Evolutionary conservation across 2,888 invertebrate species (phyloP), one percentile per base, ranked within the genome.

Genomic region (Stomorhina lunata): DNA sequence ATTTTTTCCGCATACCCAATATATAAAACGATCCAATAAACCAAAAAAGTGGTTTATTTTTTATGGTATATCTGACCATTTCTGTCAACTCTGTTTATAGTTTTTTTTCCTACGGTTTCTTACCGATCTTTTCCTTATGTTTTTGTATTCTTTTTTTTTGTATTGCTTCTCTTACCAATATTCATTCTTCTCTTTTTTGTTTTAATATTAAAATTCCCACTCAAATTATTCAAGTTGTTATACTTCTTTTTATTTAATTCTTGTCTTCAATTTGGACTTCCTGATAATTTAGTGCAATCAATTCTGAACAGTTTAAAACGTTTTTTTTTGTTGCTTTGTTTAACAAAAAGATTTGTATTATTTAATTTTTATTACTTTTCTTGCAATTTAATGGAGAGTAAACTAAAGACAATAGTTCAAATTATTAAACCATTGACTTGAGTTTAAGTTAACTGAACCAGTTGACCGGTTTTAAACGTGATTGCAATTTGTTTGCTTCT

Each of bases 201-300:
- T 53, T 40, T 43, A 20, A 37, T 32, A 34, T 63, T n/a, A 45
- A 32, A 50, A 63, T 78, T 71, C 77, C 77, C 69, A 77, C 77
- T 69, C 69, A 53, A 61, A 69, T 61, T 53, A 15, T 63, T 78
- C 53, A 63, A 73, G 73, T 43, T 63, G 73, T 73, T 43, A 32
- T 65, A 55, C 22, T 45, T 53, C 45, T 71, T 71, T 45, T n/a
- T 34, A 15, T 50, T 57, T n/a, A n/a, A n/a, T n/a, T 27, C 27
- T 43, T 50, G 25, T 65, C 9, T 20, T 73, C 48, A 59, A 9
- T 15, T 65, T 78, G 20, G 45, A 78, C 77, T 77, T 77, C 77
- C 77, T 77, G 77, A 77, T 69, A 53, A 53, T 43, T 43, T 69
- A n/a, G 61, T 32, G 17, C 50, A 4, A 40, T 12, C 50, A 53